Conservation (phyloP, 30 jellyfish, hydroid and myxozoan species). For the Hydra vulgaris region DNA sequence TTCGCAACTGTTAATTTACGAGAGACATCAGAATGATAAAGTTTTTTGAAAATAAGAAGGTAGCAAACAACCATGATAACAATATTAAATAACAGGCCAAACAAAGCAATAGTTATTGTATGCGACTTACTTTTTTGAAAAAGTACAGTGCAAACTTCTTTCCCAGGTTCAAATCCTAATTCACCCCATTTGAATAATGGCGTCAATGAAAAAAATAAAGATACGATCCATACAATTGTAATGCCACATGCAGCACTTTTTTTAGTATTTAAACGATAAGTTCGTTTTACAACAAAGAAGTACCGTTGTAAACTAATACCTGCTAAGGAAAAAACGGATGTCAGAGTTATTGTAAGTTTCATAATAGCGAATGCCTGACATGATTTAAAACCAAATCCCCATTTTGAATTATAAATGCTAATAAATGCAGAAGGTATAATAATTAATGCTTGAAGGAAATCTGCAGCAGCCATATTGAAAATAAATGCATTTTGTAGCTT, state of each 20-base stretch:
- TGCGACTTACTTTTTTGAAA: conserved; percentile 43
- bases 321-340: conserved; percentile 71
- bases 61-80: conserved; percentile 55
- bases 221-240: conserved; percentile 29
- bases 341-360: conserved; percentile 44
- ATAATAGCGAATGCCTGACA: conserved; percentile 39
- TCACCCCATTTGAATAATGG: conserved; percentile 80
- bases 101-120: conserved; percentile 39
- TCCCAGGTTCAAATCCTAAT: conserved; percentile 70
- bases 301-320: conserved; percentile 77
- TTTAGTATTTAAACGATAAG: conserved; percentile 22
- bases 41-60: conserved; percentile 22
- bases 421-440: conserved; percentile 57
- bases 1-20: background rate
- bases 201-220: conserved; percentile 35
- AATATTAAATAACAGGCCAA: conserved; percentile 41
- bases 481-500: conserved; percentile 51
- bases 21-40: conserved; percentile 10
- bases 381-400: conserved; percentile 36
- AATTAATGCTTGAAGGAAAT: conserved; percentile 41
- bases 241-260: conserved; percentile 16
- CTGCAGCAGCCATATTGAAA: conserved; percentile 73
- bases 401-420: conserved; percentile 15
- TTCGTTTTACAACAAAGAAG: conserved; percentile 43
- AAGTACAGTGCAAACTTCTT: conserved; percentile 55